Evolutionary conservation across 2,888 invertebrate genomes (phyloP), one percentile per base, ranked within the genome.

Genomic region (Heliconius cydno): DNA sequence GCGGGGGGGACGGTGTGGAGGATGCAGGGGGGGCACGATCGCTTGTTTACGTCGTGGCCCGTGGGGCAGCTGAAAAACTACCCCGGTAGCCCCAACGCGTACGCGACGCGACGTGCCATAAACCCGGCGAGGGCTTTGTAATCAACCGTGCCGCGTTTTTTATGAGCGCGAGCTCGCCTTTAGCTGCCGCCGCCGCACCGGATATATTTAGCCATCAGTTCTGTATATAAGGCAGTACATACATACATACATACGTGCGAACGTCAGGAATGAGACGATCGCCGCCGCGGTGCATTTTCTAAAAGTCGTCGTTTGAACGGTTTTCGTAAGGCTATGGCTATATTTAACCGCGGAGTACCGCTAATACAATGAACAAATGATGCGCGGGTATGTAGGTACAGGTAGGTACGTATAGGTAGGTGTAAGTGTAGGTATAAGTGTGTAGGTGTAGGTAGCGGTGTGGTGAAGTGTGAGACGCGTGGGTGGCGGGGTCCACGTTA

Each of bases 101-200:
- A 82, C 82, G 85, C 89, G 68, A 82, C 82, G 85, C 89, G 68
- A 25, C 68, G 88, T 89, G 73, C 88, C 90, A 89, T 91, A 92
- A 92, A 90, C 89, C 87, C 89, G 87, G 82, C 90, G 89, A 34
- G 89, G 88, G 92, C 91, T 92, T 91, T 91, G 93, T 92, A 94
- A 94, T 94, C 93, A 93, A 92, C 88, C 90, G 88, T 86, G 89
- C 92, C 93, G 92, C 93, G 92, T 90, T 92, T 94, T 94, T 94
- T 94, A 93, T 89, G 93, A 92, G 90, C 84, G 85, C 89, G 91
- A 30, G 90, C 92, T 86, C 89, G 91, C 91, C 92, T 91, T 90
- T 90, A 88, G 91, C 91, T 90, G 89, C 87, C 90, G 85, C 88
- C 46, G 89, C 87, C 89, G 90, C 89, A 87, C 87, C 87, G 89